phyloP scores from a whole-genome alignment of 2,113 vertebrate species.

The Corythoichthys intestinalis region DNA sequence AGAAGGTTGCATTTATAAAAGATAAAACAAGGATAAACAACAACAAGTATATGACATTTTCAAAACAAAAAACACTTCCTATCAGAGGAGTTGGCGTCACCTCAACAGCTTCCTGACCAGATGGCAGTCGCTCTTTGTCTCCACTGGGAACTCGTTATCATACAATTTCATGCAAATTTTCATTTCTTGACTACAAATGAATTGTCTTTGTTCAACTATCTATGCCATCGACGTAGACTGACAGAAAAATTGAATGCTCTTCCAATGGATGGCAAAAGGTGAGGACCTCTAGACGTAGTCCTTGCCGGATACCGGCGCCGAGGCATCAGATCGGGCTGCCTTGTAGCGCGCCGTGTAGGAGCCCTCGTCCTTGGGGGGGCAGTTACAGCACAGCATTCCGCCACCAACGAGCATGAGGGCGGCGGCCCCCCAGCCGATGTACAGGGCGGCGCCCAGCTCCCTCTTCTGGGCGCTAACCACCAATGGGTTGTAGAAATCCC shows the following conservation, averaged over 20 bases:
- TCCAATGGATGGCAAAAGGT: not conserved
- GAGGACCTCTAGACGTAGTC: conserved; percentile 57
- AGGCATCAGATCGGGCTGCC: conserved; percentile 51
- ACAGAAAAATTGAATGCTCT: not conserved
- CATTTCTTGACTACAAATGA: too few species aligned
- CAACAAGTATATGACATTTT: not conserved
- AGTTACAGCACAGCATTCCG: conserved; percentile 69
- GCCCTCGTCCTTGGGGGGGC: conserved; percentile 47
- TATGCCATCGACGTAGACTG: not conserved
- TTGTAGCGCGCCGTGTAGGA: conserved; percentile 60
- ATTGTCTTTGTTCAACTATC: not conserved
- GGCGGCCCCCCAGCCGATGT: conserved; percentile 72
- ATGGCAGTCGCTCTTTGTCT: not conserved
- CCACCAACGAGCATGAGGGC: conserved; percentile 73
- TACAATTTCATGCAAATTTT: not conserved
- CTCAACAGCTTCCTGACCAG: not conserved
- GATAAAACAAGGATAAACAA: conserved; percentile 7
- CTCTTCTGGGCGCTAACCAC: conserved; percentile 54
- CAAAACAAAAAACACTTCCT: not conserved
- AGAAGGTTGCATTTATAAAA: not conserved
- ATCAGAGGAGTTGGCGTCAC: not conserved
- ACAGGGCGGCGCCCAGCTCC: conserved; percentile 71
- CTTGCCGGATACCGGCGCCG: conserved; percentile 51
- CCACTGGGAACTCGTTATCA: not conserved
- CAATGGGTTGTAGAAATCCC: conserved; percentile 72